These are phyloP conservation scores for Scaptomyza cyrtandrae DNA, from an alignment of 2,888 invertebrate genomes.

Conservation along the genomic window DNA sequence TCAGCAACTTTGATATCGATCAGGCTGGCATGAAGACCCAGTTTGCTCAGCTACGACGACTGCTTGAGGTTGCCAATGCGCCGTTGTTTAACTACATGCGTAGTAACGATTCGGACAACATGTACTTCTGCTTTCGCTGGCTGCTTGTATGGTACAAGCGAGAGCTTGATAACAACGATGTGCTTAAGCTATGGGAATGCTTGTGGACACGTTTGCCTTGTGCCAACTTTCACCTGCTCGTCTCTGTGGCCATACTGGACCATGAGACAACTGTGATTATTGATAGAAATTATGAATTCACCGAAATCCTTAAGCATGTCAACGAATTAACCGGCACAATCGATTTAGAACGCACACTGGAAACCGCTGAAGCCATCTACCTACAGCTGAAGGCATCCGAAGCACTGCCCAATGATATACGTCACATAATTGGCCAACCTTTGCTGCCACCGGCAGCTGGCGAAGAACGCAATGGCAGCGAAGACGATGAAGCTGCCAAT, in stretches of 20 bases:
- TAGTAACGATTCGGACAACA: slow-evolving; percentile 89
- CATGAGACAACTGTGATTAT: slow-evolving; percentile 94
- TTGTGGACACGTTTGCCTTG: slow-evolving; percentile 98
- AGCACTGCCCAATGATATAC: slow-evolving; percentile 89
- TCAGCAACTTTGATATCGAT: slow-evolving; percentile 97
- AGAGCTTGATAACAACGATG: slow-evolving; percentile 94
- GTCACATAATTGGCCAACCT: slow-evolving; percentile 89
- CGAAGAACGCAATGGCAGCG: slow-evolving; percentile 32
- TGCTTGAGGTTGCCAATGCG: slow-evolving; percentile 93
- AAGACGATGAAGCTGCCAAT: slow-evolving; percentile 74
- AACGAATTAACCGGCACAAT: slow-evolving; percentile 96
- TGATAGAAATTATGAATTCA: slow-evolving; percentile 96
- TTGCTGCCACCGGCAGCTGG: slow-evolving; percentile 52
- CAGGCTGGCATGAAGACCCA: slow-evolving; percentile 98
- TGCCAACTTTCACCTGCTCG: slow-evolving; percentile 96
- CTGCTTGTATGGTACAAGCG: slow-evolving; percentile 97
- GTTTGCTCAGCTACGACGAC: slow-evolving; percentile 91
- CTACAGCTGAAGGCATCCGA: slow-evolving; percentile 91
- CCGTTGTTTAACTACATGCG: slow-evolving; percentile 94
- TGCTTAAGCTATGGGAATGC: slow-evolving; percentile 97
- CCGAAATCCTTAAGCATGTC: slow-evolving; percentile 97
- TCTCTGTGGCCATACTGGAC: slow-evolving; percentile 96
- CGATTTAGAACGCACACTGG: slow-evolving; percentile 92
- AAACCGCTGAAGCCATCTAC: slow-evolving; percentile 96
- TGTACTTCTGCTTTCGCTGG: slow-evolving; percentile 99